A percentile compares a stretch with the other conserved stretches of the same genome.
phyloP scores from a whole-genome alignment of 1,140 invertebrate species.

The Sitodiplosis mosellana region DNA sequence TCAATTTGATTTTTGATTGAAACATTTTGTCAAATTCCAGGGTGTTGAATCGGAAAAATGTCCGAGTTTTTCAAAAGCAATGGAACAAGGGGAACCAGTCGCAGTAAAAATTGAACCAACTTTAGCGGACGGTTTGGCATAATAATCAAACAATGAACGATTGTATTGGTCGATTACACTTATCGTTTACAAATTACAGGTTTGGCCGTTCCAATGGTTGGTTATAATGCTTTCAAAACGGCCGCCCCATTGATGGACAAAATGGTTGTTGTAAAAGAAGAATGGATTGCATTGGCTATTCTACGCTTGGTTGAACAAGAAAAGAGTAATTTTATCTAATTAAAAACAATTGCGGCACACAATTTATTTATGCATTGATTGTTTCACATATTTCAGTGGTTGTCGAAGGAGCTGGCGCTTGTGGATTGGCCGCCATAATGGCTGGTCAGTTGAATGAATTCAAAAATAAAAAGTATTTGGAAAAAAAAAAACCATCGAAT shows the following conservation, averaged over 20 bases:
- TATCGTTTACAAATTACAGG: too few relatives aligned
- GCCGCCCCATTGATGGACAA: conserved; percentile 61
- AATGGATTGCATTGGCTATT: conserved; percentile 79
- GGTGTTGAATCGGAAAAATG: conserved; percentile 84
- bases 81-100: conserved; percentile 49
- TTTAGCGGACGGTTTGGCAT: conserved; percentile 80
- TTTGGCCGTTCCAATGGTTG: neutral
- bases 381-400: conserved; percentile 26
- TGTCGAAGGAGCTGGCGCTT: conserved; percentile 81
- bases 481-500: too few relatives aligned
- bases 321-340: conserved; percentile 32
- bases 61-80: conserved; percentile 59
- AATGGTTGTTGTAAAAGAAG: conserved; percentile 64
- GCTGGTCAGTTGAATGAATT: conserved; percentile 67
- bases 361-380: too few relatives aligned
- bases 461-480: conserved; percentile 58
- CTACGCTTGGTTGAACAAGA: conserved; percentile 71
- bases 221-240: conserved; percentile 47
- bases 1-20: neutral
- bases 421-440: conserved; percentile 70
- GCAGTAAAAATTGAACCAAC: conserved; percentile 52
- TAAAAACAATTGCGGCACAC: too few relatives aligned
- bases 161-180: too few relatives aligned
- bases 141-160: too few relatives aligned
- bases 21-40: conserved; percentile 27